These are phyloP conservation scores for Trachelus troglodyta DNA, from an alignment of 2,888 invertebrate genomes.

Conservation along the genomic window DNA sequence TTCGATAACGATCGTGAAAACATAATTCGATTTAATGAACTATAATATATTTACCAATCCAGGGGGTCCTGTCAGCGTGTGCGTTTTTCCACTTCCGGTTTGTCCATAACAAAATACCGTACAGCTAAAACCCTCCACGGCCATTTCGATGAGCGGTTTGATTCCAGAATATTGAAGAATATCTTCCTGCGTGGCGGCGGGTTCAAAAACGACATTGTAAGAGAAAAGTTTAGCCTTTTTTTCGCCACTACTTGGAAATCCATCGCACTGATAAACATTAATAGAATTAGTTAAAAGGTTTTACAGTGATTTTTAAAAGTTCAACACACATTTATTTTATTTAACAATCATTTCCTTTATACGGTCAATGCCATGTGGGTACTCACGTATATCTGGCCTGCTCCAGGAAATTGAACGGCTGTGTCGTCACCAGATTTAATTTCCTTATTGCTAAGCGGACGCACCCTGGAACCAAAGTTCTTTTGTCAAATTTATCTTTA, in stretches of 20 bases:
- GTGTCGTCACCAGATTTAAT: conserved; percentile 75
- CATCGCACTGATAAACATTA: conserved; percentile 45
- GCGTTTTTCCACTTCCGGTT: conserved; percentile 96
- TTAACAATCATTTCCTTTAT: neutral
- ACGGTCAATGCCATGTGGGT: conserved; percentile 28
- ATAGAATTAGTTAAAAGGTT: neutral
- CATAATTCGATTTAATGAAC: neutral
- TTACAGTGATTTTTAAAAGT: neutral
- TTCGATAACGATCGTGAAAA: neutral
- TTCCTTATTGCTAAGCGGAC: conserved; percentile 84
- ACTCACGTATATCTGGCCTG: conserved; percentile 83
- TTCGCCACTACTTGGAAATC: conserved; percentile 64
- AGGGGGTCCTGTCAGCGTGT: conserved; percentile 93
- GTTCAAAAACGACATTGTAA: conserved; percentile 95
- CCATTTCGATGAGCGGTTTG: conserved; percentile 92
- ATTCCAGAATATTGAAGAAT: conserved; percentile 91
- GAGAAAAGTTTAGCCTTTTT: conserved; percentile 89
- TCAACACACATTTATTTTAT: neutral
- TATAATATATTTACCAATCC: conserved; percentile 74
- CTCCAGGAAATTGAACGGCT: conserved; percentile 87
- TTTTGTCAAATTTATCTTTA: neutral
- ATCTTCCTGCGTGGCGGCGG: conserved; percentile 86
- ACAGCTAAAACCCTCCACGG: conserved; percentile 92
- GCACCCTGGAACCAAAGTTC: conserved; percentile 72
- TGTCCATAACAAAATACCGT: conserved; percentile 97